phyloP scores from a whole-genome alignment of 2,888 invertebrate species.

The Ormyrus thymus region DNA sequence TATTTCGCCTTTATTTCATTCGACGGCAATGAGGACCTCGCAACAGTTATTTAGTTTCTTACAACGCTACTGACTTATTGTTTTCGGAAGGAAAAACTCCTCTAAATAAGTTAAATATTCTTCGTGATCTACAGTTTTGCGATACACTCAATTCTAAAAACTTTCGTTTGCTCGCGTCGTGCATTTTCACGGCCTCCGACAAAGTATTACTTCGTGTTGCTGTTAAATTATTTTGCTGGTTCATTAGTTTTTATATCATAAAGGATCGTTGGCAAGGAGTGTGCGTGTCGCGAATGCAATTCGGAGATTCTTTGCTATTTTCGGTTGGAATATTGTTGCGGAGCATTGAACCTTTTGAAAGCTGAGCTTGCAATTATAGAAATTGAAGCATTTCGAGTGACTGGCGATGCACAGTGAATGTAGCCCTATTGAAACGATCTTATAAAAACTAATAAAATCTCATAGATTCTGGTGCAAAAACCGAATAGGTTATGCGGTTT shows the following conservation, averaged over 20 bases:
- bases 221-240: too few relatives aligned
- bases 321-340: constrained; percentile 37
- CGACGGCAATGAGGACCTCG: constrained; percentile 43
- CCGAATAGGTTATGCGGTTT: too few relatives aligned
- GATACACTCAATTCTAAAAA: constrained; percentile 21
- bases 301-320: constrained; percentile 39
- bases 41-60: constrained; percentile 37
- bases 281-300: constrained; percentile 26
- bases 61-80: constrained; percentile 39
- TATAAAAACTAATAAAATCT: too few relatives aligned
- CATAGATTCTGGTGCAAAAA: too few relatives aligned
- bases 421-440: too few relatives aligned
- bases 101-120: constrained; percentile 18
- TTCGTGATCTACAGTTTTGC: constrained; percentile 14
- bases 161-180: constrained; percentile 2
- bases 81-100: constrained; percentile 10
- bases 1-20: background rate
- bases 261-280: constrained; percentile 36
- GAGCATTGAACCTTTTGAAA: too few relatives aligned
- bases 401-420: too few relatives aligned
- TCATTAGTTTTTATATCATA: constrained; percentile 1
- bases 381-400: background rate
- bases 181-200: background rate
- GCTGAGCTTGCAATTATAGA: background rate
- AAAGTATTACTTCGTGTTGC: background rate